Conservation (phyloP, 2,888 invertebrate species). For the Hemistola chrysoprasaria region DNA sequence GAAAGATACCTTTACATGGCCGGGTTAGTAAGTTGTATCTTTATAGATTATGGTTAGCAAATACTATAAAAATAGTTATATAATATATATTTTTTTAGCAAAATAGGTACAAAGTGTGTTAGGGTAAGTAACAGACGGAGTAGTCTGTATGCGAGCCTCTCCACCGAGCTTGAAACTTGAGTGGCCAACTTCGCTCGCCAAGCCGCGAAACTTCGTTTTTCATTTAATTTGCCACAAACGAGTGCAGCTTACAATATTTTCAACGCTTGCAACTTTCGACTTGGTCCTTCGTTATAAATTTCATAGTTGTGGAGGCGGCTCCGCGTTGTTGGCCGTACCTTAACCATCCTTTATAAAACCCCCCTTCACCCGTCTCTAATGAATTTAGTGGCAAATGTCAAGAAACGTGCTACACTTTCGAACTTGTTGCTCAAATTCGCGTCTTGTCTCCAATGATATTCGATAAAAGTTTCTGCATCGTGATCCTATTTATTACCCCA, state of each 20-base stretch:
- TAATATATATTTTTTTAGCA: no score
- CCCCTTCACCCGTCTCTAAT: constrained; percentile 35
- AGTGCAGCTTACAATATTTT: constrained; percentile 79
- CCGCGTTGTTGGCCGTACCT: constrained; percentile 37
- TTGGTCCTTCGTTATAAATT: constrained; percentile 72
- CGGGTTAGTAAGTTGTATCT: constrained; percentile 3
- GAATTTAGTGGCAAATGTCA: constrained; percentile 49
- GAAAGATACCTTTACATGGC: no score
- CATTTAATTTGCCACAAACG: constrained; percentile 80
- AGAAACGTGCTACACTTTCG: constrained; percentile 39
- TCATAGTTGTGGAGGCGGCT: constrained; percentile 53
- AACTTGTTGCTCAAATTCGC: constrained; percentile 37
- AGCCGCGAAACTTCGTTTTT: constrained; percentile 74
- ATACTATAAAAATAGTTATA: no score
- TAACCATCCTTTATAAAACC: constrained; percentile 38
- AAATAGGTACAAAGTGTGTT: constrained; percentile 33
- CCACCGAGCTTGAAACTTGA: constrained; percentile 64
- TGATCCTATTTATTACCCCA: constrained; percentile 7
- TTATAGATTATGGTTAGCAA: no score
- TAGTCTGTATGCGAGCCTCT: constrained; percentile 45
- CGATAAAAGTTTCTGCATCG: constrained; percentile 8
- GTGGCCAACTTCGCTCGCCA: constrained; percentile 72
- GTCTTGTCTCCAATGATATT: constrained; percentile 23
- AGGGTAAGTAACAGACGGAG: constrained; percentile 31
- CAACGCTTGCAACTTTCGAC: constrained; percentile 72